These are phyloP conservation scores for Coendou prehensilis DNA, from an alignment of 2,797 vertebrate species.

Conservation along the genomic window DNA sequence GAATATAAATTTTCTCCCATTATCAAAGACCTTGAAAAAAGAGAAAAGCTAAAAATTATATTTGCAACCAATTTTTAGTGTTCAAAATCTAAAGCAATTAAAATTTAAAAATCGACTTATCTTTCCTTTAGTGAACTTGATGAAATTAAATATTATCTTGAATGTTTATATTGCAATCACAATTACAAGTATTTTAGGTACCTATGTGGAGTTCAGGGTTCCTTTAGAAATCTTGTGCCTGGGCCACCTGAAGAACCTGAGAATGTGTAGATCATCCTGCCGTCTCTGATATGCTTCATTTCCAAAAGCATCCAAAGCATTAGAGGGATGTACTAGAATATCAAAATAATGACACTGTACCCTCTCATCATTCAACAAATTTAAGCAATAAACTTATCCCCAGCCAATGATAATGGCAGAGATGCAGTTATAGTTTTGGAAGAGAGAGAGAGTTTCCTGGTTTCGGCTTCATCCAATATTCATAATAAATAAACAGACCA, in stretches of 20 bases:
- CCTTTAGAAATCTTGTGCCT: background rate
- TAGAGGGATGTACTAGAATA: background rate
- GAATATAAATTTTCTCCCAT: background rate
- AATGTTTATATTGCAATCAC: background rate
- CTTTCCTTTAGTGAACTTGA: background rate
- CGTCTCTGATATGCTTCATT: background rate
- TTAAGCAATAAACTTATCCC: background rate
- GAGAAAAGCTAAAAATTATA: background rate
- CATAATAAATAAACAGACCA: background rate
- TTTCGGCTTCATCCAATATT: background rate
- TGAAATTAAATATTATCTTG: background rate
- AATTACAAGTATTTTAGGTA: background rate
- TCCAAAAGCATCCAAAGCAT: background rate
- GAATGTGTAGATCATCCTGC: background rate
- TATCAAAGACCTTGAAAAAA: background rate
- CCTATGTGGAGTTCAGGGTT: background rate
- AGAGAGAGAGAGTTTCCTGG: background rate
- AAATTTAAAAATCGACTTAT: background rate
- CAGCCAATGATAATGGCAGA: background rate
- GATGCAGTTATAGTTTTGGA: background rate
- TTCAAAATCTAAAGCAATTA: background rate
- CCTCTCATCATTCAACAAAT: background rate
- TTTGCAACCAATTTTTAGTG: background rate
- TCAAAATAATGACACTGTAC: background rate
- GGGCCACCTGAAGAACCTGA: background rate